A percentile compares a stretch with the other conserved stretches of the same genome.
These are phyloP conservation scores for Teleopsis dalmanni DNA, from an alignment of 1,140 invertebrate species.

Conservation along the genomic window DNA sequence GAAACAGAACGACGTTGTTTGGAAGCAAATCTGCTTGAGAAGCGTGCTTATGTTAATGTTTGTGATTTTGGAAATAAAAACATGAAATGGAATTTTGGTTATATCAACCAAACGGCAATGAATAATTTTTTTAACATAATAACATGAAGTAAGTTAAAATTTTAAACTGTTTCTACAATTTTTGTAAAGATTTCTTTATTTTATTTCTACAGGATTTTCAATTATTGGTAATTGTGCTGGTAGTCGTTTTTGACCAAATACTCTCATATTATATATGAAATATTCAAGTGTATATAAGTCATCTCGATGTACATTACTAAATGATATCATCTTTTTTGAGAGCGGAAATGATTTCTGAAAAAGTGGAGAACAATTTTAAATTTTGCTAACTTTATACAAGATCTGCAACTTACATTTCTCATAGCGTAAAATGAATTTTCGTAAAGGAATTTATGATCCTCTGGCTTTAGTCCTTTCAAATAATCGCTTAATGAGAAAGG, in stretches of 20 bases:
- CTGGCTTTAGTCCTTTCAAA: constrained; percentile 14
- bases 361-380: not conserved
- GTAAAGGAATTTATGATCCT: constrained; percentile 16
- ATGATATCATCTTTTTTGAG: constrained; percentile 16
- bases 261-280: constrained; percentile 15
- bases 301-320: constrained; percentile 3
- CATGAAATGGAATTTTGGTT: constrained; percentile 33
- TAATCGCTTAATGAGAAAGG: constrained; percentile 18
- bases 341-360: not conserved
- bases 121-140: constrained; percentile 18
- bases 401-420: constrained; percentile 16
- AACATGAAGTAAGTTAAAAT: not conserved
- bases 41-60: constrained; percentile 4
- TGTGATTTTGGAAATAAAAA: constrained; percentile 20
- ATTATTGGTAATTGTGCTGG: too few species aligned
- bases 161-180: not conserved
- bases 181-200: too few species aligned
- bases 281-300: constrained; percentile 20
- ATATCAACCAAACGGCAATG: constrained; percentile 21
- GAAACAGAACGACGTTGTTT: constrained; percentile 15
- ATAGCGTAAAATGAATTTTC: constrained; percentile 18
- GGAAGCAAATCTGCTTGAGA: constrained; percentile 11
- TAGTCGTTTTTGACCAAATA: constrained; percentile 16
- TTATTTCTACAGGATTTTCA: too few species aligned
- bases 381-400: not conserved